Evolutionary conservation across 2,888 invertebrate genomes (phyloP), one percentile per base, ranked within the genome.

Genomic region (Ctena decussata): DNA sequence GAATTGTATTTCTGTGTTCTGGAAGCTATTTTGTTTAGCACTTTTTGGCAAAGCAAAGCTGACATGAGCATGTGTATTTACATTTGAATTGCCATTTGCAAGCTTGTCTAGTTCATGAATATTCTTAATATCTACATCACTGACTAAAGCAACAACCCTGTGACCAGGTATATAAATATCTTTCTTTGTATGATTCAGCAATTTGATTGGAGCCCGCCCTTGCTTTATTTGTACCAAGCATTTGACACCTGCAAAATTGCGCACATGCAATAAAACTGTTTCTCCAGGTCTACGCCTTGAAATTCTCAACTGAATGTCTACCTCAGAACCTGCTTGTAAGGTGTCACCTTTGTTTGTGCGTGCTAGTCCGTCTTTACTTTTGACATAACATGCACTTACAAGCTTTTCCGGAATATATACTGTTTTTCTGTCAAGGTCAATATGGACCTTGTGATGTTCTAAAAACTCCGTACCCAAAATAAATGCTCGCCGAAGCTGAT

Each of bases 321-420:
- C 35, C 27, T 44, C 18, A 74, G 74, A 74, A 30, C 41, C 32
- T 8, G 74, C 46, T 21, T 44, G 74, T 74, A 74, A 46, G 11
- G 24, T 24, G 21, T 24, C 30, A 12, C 39, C 12, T n/a, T 46
- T 30, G 21, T 49, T n/a, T 46, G 46, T 44, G 18, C 49, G 18
- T 24, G 53, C 49, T 18, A 49, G 41, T 8, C 74, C 53, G 11
- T 44, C 15, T 30, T 74, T 30, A 21, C 18, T 39, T 37, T 11
- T 30, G 12, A 74, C 11, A 49, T 12, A 49, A 27, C 46, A 39
- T 69, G 69, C 44, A 44, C 72, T 27, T 12, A 72, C 44, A 41
- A 72, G 72, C 37, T 69, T 69, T 12, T 46, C 41, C 30, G 27
- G 15, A 12, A 24, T 30, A 30, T 69, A 30, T 5, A 69, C 15